phyloP scores from a whole-genome alignment of 1,140 invertebrate species.

The Chymomyza costata region DNA sequence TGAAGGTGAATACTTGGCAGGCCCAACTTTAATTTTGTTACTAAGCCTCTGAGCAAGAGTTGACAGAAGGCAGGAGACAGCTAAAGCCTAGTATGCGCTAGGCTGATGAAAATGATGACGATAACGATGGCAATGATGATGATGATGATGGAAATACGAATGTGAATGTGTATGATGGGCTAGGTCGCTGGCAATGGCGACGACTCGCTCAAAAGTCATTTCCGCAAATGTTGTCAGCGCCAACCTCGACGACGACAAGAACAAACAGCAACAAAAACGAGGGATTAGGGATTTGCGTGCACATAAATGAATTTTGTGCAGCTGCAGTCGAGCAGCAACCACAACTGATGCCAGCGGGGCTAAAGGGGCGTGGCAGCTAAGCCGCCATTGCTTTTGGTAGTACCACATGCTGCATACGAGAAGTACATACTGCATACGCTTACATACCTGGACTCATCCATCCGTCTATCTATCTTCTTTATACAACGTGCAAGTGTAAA shows the following conservation, averaged over 20 bases:
- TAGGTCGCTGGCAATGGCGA: no score
- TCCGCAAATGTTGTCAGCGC: slow-evolving; percentile 64
- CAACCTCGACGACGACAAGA: slow-evolving; percentile 29
- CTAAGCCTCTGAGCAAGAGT: slow-evolving; percentile 45
- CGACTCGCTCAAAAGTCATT: slow-evolving; percentile 69
- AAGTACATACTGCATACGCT: no score
- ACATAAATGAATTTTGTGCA: slow-evolving; percentile 71
- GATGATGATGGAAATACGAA: no score
- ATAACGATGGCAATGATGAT: slow-evolving; percentile 7
- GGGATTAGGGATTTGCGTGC: slow-evolving; percentile 70
- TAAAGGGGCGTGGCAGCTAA: slow-evolving; percentile 15
- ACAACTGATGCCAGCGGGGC: neutral
- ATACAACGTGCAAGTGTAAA: slow-evolving; percentile 47
- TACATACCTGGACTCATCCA: no score
- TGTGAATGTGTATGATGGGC: no score
- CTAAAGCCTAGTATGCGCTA: no score
- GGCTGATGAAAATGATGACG: no score
- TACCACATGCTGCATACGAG: slow-evolving; percentile 29
- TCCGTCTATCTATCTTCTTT: no score
- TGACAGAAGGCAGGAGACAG: slow-evolving; percentile 6
- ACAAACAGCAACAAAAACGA: slow-evolving; percentile 62
- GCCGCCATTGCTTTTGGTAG: slow-evolving; percentile 5
- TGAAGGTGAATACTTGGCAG: slow-evolving; percentile 27
- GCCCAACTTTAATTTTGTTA: slow-evolving; percentile 66
- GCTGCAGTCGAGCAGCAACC: slow-evolving; percentile 15